Conservation (phyloP, 2,113 vertebrate species). For the Pygathrix nemaeus region DNA sequence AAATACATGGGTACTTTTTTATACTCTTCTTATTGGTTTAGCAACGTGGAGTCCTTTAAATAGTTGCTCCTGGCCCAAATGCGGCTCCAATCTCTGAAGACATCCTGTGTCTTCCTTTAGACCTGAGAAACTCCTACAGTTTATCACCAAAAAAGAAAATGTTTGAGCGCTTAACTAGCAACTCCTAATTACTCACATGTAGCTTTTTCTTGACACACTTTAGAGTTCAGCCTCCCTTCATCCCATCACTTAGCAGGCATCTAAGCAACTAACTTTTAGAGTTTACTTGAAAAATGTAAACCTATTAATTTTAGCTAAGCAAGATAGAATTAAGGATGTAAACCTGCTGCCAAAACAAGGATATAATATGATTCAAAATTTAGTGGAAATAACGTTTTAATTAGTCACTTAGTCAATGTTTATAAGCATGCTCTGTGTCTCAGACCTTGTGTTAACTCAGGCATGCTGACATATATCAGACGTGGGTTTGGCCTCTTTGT, state of each 20-base stretch:
- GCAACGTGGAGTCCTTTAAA: not conserved
- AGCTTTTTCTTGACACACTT: slow-evolving; percentile 41
- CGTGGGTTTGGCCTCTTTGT: not conserved
- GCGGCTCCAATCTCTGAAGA: slow-evolving; percentile 36
- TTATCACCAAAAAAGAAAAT: not conserved
- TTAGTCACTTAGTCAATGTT: slow-evolving; percentile 31
- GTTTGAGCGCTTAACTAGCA: not conserved
- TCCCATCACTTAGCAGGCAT: slow-evolving; percentile 4
- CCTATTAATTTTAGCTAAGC: slow-evolving; percentile 49
- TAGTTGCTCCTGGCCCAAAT: not conserved
- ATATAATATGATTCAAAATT: not conserved
- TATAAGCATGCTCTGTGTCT: slow-evolving; percentile 20
- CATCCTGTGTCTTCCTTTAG: not conserved
- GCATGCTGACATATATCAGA: not conserved
- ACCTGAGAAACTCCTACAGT: not conserved
- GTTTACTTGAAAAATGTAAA: slow-evolving; percentile 45
- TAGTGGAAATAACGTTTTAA: slow-evolving; percentile 25
- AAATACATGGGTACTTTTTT: not conserved
- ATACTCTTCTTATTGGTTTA: not conserved
- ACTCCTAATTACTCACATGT: slow-evolving; percentile 27
- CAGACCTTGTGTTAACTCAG: not conserved
- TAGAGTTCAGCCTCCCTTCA: not conserved
- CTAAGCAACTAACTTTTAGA: not conserved
- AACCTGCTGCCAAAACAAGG: slow-evolving; percentile 44
- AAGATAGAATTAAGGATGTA: slow-evolving; percentile 44